phyloP scores from a whole-genome alignment of 1,140 invertebrate species.

The Probaryconus sp. region DNA sequence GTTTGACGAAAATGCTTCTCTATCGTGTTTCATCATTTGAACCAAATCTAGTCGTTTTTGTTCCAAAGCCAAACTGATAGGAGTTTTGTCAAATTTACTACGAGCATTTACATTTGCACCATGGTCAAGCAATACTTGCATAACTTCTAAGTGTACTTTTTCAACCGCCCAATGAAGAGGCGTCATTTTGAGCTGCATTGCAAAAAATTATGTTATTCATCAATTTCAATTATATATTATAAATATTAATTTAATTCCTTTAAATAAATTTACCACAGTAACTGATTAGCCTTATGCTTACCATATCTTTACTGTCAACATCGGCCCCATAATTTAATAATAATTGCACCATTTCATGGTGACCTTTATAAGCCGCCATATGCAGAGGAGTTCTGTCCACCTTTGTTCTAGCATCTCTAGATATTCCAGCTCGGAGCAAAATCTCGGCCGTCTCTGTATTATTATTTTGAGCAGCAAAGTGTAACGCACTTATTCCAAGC shows the following conservation, averaged over 20 bases:
- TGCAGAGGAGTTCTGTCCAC: constrained; percentile 94
- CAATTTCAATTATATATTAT: constrained; percentile 25
- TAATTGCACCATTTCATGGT: constrained; percentile 86
- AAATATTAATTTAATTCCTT: constrained; percentile 4
- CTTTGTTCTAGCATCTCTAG: constrained; percentile 92
- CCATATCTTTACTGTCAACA: constrained; percentile 91
- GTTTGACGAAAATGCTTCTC: no score
- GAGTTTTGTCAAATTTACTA: constrained; percentile 92
- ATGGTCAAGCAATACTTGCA: constrained; percentile 84
- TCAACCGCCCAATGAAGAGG: constrained; percentile 97
- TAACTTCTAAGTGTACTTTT: constrained; percentile 85
- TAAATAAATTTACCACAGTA: no score
- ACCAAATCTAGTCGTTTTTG: constrained; percentile 82
- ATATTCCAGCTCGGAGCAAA: constrained; percentile 90
- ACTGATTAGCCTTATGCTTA: no score
- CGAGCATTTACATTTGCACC: constrained; percentile 83
- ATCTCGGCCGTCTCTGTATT: constrained; percentile 90
- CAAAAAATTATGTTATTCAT: no score
- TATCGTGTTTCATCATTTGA: constrained; percentile 80
- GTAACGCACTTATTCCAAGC: constrained; percentile 93
- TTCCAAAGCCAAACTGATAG: constrained; percentile 86
- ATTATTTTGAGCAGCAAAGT: constrained; percentile 90
- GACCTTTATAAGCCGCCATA: constrained; percentile 91
- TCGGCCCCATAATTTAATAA: constrained; percentile 88
- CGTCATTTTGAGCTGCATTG: constrained; percentile 95